Conservation (phyloP, 2,113 vertebrate species). For the Thalassarche chlororhynchos region DNA sequence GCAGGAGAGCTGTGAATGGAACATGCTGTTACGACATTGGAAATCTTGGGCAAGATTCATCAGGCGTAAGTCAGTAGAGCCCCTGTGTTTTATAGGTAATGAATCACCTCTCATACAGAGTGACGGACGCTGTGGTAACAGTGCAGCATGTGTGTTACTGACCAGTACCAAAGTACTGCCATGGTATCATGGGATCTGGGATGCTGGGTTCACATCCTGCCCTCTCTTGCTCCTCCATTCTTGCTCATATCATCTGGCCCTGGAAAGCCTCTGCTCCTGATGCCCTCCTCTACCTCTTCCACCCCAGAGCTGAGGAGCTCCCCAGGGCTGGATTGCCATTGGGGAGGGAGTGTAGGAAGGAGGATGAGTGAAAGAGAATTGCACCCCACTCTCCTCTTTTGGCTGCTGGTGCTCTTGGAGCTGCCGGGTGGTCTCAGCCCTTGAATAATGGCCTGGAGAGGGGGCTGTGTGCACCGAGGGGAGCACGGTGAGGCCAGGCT, state of each 20-base stretch:
- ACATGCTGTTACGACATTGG: background rate
- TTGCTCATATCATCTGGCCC: background rate
- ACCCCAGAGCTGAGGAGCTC: background rate
- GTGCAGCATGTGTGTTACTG: fast-evolving
- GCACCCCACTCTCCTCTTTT: background rate
- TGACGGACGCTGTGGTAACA: background rate
- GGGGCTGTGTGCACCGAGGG: background rate
- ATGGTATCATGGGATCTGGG: background rate
- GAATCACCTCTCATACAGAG: background rate
- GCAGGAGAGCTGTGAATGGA: background rate
- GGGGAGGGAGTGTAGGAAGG: background rate
- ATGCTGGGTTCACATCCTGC: background rate
- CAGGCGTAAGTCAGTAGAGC: background rate
- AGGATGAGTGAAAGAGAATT: background rate
- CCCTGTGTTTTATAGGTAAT: background rate
- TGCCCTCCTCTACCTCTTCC: background rate
- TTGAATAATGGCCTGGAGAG: background rate
- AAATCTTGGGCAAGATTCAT: background rate
- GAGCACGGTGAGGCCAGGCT: background rate
- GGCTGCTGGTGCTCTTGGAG: background rate
- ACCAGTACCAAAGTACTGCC: background rate
- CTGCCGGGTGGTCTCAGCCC: background rate
- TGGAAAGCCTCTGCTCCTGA: background rate
- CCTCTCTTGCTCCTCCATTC: background rate
- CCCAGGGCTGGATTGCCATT: too few species aligned